These are phyloP conservation scores for Stictonetta naevosa DNA, from an alignment of 2,113 vertebrate genomes.

Conservation along the genomic window DNA sequence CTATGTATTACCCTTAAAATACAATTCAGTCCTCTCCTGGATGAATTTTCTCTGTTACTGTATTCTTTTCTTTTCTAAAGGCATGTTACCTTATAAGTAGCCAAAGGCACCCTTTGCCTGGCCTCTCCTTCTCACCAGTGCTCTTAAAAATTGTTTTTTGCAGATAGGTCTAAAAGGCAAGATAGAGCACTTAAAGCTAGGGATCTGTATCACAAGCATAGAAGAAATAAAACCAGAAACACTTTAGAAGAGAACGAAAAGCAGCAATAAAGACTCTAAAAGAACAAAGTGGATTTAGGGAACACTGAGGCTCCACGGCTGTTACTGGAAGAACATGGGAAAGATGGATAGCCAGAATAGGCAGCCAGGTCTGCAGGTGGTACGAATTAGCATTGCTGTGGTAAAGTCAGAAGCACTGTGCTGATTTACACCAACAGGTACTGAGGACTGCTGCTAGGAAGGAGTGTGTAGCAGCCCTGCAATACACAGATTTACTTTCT, in stretches of 20 bases:
- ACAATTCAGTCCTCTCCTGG: neutral
- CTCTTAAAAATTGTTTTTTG: neutral
- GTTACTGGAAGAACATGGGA: neutral
- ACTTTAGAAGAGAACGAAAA: neutral
- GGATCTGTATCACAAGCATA: neutral
- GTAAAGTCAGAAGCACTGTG: neutral
- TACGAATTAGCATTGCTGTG: neutral
- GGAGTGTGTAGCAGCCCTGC: neutral
- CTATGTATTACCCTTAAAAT: neutral
- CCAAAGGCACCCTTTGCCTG: neutral
- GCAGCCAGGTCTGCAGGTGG: neutral
- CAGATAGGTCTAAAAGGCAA: neutral
- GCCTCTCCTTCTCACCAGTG: neutral
- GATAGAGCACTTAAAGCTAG: neutral
- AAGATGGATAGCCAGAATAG: neutral
- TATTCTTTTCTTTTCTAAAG: neutral
- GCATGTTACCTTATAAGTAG: neutral
- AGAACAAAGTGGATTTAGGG: neutral
- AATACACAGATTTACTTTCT: neutral
- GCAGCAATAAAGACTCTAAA: neutral
- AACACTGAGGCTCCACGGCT: rapidly evolving
- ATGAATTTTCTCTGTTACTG: neutral
- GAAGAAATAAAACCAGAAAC: neutral
- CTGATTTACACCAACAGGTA: neutral
- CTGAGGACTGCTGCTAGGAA: neutral